Evolutionary conservation across 2,113 vertebrate genomes (phyloP).

Genomic region (Phainopepla nitens): DNA sequence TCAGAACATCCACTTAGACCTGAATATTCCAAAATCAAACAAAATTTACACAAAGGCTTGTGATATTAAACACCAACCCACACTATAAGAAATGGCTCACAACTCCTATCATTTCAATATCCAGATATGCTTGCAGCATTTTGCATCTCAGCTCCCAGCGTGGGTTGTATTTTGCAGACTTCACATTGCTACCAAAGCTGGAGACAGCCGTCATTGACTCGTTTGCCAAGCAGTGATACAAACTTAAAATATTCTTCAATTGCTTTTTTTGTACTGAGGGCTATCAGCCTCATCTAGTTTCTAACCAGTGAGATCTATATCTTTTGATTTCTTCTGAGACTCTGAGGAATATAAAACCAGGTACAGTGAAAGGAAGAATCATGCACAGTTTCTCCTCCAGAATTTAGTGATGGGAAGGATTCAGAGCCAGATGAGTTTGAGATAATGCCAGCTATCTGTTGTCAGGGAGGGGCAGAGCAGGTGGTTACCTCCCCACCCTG

Average conservation of each 20-base stretch:
- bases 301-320: background rate
- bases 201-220: background rate
- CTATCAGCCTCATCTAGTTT: background rate
- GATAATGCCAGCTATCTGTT: background rate
- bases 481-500: background rate
- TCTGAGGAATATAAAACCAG: background rate
- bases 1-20: background rate
- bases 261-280: background rate
- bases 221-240: background rate
- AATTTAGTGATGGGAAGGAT: background rate
- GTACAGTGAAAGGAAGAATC: background rate
- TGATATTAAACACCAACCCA: background rate
- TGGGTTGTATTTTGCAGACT: background rate
- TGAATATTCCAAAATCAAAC: background rate
- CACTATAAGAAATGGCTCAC: background rate
- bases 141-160: background rate
- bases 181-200: background rate
- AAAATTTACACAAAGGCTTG: background rate
- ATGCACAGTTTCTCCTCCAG: background rate
- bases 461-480: background rate
- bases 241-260: background rate
- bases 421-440: background rate
- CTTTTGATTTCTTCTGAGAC: background rate
- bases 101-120: background rate
- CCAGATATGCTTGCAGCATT: background rate